These are phyloP conservation scores for Drosophila tanythrix DNA, from an alignment of 2,888 invertebrate genomes.

Conservation along the genomic window DNA sequence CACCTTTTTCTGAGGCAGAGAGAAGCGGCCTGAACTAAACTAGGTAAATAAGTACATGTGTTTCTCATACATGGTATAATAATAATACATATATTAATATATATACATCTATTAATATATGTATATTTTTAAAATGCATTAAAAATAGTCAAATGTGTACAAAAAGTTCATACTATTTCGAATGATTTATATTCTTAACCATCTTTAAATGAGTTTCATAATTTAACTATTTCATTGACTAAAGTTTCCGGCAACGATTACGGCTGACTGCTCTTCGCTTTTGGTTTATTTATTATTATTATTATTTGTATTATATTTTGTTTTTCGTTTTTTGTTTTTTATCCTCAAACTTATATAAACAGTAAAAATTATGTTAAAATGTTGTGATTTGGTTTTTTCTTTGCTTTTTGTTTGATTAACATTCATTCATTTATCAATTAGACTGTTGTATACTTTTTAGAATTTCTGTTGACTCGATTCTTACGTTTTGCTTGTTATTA, in stretches of 20 bases:
- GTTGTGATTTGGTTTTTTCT: conserved; percentile 59
- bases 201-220: conserved; percentile 48
- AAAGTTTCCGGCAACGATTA: conserved; percentile 48
- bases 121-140: conserved; percentile 72
- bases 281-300: conserved; percentile 36
- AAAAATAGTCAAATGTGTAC: conserved; percentile 80
- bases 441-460: conserved; percentile 58
- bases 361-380: conserved; percentile 80
- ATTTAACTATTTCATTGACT: conserved; percentile 68
- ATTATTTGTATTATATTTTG: conserved; percentile 30
- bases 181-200: conserved; percentile 47
- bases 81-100: conserved; percentile 38
- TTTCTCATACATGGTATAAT: conserved; percentile 67
- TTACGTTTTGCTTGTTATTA: conserved; percentile 32
- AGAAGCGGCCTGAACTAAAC: conserved; percentile 49
- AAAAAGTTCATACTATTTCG: conserved; percentile 74
- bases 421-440: conserved; percentile 66
- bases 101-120: conserved; percentile 19
- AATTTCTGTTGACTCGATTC: conserved; percentile 60
- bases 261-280: conserved; percentile 39
- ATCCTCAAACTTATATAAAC: conserved; percentile 74
- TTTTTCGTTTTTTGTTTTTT: conserved; percentile 26
- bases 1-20: conserved; percentile 18
- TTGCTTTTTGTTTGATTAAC: conserved; percentile 64
- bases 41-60: conserved; percentile 55